A percentile compares a stretch with the other conserved stretches of the same genome.
phyloP scores from a whole-genome alignment of 2,888 invertebrate genomes.

The Cheilosia scutellata region DNA sequence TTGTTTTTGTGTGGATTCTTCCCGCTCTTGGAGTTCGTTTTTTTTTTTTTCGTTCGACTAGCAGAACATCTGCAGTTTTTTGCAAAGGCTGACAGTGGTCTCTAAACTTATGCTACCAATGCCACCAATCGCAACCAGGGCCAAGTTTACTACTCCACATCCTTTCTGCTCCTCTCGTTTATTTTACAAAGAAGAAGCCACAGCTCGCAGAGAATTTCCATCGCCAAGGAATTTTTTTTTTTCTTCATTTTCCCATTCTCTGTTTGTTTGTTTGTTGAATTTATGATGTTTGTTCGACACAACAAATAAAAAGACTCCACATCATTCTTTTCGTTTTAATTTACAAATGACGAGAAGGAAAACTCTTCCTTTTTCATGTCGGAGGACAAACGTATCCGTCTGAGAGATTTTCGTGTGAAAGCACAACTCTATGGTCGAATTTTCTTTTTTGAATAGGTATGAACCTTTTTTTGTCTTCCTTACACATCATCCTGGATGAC shows the following conservation, averaged over 20 bases:
- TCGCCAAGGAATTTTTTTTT: background rate
- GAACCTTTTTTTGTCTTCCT: constrained; percentile 5
- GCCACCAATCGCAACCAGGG: constrained; percentile 17
- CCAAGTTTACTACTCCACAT: constrained; percentile 56
- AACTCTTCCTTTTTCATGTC: background rate
- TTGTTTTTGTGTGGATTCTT: constrained; percentile 24
- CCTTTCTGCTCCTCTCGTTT: constrained; percentile 21
- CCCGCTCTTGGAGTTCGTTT: background rate
- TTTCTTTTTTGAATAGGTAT: no score
- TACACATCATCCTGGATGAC: constrained; percentile 39
- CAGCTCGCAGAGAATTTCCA: constrained; percentile 26
- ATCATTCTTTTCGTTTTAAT: constrained; percentile 1
- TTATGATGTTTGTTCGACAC: background rate
- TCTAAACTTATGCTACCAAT: constrained; percentile 55
- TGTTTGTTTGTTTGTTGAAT: constrained; percentile 34
- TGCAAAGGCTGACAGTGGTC: constrained; percentile 52
- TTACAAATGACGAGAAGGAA: constrained; percentile 7
- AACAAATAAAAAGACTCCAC: constrained; percentile 1
- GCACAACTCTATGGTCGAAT: background rate
- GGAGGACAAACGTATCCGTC: background rate
- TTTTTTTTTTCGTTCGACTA: constrained; percentile 11
- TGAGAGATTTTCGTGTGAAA: background rate
- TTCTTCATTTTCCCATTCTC: background rate
- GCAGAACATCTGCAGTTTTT: constrained; percentile 25
- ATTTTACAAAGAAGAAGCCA: constrained; percentile 49